Conservation (phyloP, 2,888 invertebrate genomes). For the Euclidia mi region DNA sequence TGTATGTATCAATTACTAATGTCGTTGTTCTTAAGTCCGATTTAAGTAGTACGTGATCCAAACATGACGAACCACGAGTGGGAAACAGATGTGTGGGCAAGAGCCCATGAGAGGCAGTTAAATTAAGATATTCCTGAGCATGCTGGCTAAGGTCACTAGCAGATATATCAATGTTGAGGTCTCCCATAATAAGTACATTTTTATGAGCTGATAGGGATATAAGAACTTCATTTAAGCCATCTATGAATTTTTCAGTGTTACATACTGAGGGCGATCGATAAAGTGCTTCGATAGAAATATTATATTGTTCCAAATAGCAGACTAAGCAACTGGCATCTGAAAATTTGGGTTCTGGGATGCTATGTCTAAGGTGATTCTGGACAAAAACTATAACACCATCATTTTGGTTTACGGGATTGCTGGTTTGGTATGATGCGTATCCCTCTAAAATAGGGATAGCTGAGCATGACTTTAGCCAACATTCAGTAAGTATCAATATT, state of each 20-base stretch:
- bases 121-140: too few species aligned
- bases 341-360: neutral
- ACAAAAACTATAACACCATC: neutral
- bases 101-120: too few species aligned
- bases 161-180: too few species aligned
- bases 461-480: neutral
- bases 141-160: too few species aligned
- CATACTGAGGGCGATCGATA: neutral
- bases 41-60: too few species aligned
- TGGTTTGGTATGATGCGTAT: neutral
- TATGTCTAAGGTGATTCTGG: neutral
- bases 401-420: neutral
- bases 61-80: too few species aligned
- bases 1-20: too few species aligned
- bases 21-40: too few species aligned
- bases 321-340: neutral
- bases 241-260: neutral
- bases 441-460: neutral
- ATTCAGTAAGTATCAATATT: neutral
- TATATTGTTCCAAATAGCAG: neutral
- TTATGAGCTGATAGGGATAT: too few species aligned
- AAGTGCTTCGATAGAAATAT: neutral
- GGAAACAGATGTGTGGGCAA: too few species aligned
- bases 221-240: neutral
- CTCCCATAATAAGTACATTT: too few species aligned